Evolutionary conservation across 2,888 invertebrate species (phyloP).

Genomic region (Noctua pronuba): DNA sequence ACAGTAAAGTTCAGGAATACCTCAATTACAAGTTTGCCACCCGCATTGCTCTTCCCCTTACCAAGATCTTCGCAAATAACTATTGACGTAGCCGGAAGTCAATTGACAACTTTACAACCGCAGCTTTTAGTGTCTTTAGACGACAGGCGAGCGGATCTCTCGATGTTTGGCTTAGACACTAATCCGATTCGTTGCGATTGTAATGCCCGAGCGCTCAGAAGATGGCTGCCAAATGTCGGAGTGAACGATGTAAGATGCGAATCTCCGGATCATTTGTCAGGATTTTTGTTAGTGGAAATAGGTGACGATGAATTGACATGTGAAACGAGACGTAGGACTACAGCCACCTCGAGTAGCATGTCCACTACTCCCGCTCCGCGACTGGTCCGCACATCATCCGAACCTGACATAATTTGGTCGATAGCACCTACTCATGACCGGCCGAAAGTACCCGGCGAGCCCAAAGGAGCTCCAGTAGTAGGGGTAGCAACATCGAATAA

Average conservation of each 20-base stretch:
- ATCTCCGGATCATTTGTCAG: conserved; percentile 93
- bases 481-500: conserved; percentile 92
- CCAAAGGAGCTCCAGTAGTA: conserved; percentile 90
- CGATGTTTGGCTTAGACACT: conserved; percentile 93
- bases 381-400: conserved; percentile 92
- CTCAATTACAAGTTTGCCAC: conserved; percentile 94
- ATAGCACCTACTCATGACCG: conserved; percentile 93
- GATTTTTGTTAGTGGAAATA: conserved; percentile 93
- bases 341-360: conserved; percentile 82
- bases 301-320: conserved; percentile 96
- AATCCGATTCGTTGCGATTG: conserved; percentile 97
- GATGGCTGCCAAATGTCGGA: conserved; percentile 93
- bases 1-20: conserved; percentile 95
- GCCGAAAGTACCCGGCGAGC: conserved; percentile 89
- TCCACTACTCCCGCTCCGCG: conserved; percentile 87
- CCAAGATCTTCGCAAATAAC: conserved; percentile 95
- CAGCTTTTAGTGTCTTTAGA: conserved; percentile 95
- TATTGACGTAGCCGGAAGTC: conserved; percentile 95
- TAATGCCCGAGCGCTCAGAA: conserved; percentile 93
- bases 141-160: conserved; percentile 94
- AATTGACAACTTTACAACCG: conserved; percentile 93
- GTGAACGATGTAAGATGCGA: conserved; percentile 92
- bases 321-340: conserved; percentile 91
- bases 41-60: conserved; percentile 95
- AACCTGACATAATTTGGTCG: conserved; percentile 97